Base-by-base conservation (phyloP, 2,888 invertebrate genomes). In the Spilosoma lubricipeda region DNA sequence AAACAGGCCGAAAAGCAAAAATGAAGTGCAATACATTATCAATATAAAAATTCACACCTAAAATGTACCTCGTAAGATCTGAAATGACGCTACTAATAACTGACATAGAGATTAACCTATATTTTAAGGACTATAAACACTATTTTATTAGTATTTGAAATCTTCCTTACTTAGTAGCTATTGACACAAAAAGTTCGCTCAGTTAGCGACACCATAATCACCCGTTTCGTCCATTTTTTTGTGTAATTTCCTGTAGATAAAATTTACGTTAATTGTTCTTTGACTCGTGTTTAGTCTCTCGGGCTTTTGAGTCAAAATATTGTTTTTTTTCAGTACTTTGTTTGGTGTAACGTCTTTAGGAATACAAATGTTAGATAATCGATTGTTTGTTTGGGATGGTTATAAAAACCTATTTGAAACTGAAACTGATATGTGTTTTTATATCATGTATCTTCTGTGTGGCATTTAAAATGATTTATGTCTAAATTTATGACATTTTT, bases 321-420 rank as follows among this genome's bases (percentile, higher is more conserved):
- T 33, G 30, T 69, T 69, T 73, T 71, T 42, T 59, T 45, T 18
- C 63, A 63, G 63, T 63, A 63, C 20, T 63, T 48, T 64, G 69
- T 65, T 73, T 33, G 42, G 8, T 48, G 56, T 36, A 39, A n/a
- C 33, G 18, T 48, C 13, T 64, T 69, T 48, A 27, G 36, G 45
- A 48, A 66, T 9, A 68, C 67, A 64, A 69, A 65, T 81, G 48
- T 70, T 66, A 82, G 82, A 86, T 82, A 65, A 33, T 71, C 1
- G n/a, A 15, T 65, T 73, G 84, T 80, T 75, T 81, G 67, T 78
- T 74, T 73, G 23, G 73, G 73, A 73, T 42, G 42, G 23, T 18
- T 63, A 33, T 45, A 42, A 45, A 65, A 71, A 65, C 42, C 13
- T 18, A 52, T 48, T 27, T 18, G 20, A 11, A 70, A 20, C 59